These are phyloP conservation scores for Crotophaga sulcirostris DNA, from an alignment of 2,113 vertebrate genomes.

Conservation along the genomic window DNA sequence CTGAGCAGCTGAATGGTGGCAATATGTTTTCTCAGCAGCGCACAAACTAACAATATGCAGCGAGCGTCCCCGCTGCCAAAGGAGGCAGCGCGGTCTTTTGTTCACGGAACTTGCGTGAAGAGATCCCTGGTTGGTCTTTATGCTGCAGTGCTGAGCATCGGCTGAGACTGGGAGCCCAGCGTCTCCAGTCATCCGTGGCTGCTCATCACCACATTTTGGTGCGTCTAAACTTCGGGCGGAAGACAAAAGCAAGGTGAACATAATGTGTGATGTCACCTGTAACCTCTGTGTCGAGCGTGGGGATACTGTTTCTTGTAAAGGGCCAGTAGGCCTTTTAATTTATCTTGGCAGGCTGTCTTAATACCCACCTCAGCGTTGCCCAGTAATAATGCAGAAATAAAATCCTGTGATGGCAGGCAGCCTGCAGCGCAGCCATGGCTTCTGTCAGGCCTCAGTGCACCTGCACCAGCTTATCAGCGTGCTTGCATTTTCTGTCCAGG, in stretches of 20 bases:
- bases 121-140: not conserved
- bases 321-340: constrained; percentile 39
- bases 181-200: not conserved
- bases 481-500: not conserved
- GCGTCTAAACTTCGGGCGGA: constrained; percentile 10
- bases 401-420: constrained; percentile 46
- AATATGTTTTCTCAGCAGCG: not conserved
- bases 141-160: not conserved
- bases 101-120: not conserved
- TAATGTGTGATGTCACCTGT: constrained; percentile 21
- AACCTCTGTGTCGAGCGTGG: constrained; percentile 13
- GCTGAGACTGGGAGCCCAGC: not conserved
- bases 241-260: constrained; percentile 55
- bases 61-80: not conserved
- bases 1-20: not conserved
- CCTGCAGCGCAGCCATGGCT: not conserved
- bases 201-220: not conserved
- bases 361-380: constrained; percentile 30
- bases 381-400: constrained; percentile 53
- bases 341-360: constrained; percentile 49
- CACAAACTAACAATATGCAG: not conserved
- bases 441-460: constrained; percentile 41
- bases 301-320: constrained; percentile 52
- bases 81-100: constrained; percentile 14
- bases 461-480: constrained; percentile 33